Evolutionary conservation across 2,797 vertebrate genomes (phyloP).

Genomic region (Chromis chromis): DNA sequence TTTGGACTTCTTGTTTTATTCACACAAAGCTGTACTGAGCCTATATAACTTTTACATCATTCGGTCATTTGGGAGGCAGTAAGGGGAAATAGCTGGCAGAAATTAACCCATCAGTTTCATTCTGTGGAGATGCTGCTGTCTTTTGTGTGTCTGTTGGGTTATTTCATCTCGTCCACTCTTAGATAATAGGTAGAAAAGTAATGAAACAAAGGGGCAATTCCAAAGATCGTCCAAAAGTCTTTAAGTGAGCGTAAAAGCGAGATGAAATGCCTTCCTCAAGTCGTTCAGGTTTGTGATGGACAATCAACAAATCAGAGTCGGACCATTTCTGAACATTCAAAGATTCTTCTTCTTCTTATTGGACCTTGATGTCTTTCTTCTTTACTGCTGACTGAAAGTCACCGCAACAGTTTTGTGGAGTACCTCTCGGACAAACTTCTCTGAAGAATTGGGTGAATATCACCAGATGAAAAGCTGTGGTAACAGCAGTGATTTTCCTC

Average conservation of each 20-base stretch:
- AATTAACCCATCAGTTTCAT: neutral
- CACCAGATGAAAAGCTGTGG: slow-evolving; percentile 19
- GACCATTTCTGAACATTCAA: too few relatives aligned
- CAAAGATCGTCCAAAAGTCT: neutral
- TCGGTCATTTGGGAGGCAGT: neutral
- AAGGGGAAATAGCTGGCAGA: neutral
- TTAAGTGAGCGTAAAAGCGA: too few relatives aligned
- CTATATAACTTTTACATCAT: neutral
- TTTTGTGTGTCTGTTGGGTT: neutral
- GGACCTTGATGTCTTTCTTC: neutral
- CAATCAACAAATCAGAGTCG: too few relatives aligned
- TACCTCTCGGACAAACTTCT: neutral
- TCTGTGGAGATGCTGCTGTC: neutral
- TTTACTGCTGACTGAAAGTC: neutral
- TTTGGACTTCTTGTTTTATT: slow-evolving; percentile 13
- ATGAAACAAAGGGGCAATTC: neutral
- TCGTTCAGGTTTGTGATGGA: too few relatives aligned
- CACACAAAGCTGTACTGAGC: neutral
- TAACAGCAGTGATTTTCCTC: slow-evolving; percentile 28
- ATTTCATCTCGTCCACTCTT: too few relatives aligned
- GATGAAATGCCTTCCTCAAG: too few relatives aligned
- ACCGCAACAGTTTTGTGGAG: neutral
- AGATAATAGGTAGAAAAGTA: too few relatives aligned
- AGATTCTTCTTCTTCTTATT: too few relatives aligned
- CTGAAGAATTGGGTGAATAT: neutral